Conservation (phyloP, 37 sponge, comb jelly and placozoan species). For the Ephydatia muelleri region DNA sequence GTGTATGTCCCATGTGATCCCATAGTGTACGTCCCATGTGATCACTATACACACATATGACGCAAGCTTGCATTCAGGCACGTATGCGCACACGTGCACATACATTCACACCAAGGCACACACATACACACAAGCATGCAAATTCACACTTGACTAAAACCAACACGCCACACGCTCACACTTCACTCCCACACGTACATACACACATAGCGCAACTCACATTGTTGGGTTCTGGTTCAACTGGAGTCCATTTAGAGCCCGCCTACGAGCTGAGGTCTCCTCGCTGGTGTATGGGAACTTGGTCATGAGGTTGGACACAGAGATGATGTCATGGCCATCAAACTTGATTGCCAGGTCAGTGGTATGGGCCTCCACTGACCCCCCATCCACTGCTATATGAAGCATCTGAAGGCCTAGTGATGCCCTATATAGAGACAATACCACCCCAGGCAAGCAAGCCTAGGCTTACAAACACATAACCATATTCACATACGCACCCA, state of each 20-base stretch:
- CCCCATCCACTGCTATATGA: slow-evolving; percentile 11
- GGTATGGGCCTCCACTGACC: not conserved
- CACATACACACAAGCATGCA: too few species aligned
- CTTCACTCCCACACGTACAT: not conserved
- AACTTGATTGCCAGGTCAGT: slow-evolving; percentile 35
- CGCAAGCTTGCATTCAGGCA: not conserved
- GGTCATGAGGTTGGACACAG: slow-evolving; percentile 23
- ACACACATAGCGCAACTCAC: slow-evolving; percentile 32
- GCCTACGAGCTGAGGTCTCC: slow-evolving; percentile 9
- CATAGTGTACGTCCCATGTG: too few species aligned
- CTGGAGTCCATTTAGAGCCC: slow-evolving; percentile 1
- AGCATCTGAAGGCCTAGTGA: slow-evolving; percentile 13
- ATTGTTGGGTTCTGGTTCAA: slow-evolving; percentile 31
- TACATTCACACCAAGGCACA: not conserved
- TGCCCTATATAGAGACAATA: slow-evolving; percentile 10
- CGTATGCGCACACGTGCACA: not conserved
- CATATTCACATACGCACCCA: not conserved
- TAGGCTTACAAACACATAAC: not conserved
- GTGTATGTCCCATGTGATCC: too few species aligned
- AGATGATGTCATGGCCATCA: slow-evolving; percentile 53
- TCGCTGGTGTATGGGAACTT: slow-evolving; percentile 27
- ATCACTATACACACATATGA: too few species aligned
- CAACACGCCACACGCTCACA: not conserved
- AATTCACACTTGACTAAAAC: too few species aligned
- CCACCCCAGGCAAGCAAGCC: not conserved